Percentiles rank a stretch among this genome's conserved stretches.
Conservation (phyloP, 2,113 vertebrate genomes). For the Protomyctophum bolini region DNA sequence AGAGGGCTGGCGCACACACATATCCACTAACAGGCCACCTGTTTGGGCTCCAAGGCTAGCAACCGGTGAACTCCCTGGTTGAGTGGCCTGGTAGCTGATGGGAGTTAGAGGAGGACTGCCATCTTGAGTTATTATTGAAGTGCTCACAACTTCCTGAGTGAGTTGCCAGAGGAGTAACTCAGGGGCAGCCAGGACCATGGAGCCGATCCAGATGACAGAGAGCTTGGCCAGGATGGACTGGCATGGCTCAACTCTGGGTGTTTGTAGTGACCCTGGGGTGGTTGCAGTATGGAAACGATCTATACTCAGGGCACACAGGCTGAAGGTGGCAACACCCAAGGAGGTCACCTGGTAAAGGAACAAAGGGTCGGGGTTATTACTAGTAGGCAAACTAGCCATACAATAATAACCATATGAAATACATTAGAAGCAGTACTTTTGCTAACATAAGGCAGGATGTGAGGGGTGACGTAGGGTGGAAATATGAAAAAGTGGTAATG, state of each 20-base stretch:
- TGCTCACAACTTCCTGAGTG: constrained; percentile 69
- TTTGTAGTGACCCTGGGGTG: constrained; percentile 76
- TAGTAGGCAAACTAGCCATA: too few species aligned
- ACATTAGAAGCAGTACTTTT: too few species aligned
- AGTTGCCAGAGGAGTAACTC: constrained; percentile 93
- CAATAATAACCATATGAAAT: too few species aligned
- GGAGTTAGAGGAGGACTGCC: constrained; percentile 7
- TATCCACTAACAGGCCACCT: constrained; percentile 65
- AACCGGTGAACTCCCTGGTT: constrained; percentile 10
- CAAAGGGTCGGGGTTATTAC: too few species aligned
- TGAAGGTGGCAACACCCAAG: constrained; percentile 93
- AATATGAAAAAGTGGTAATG: too few species aligned
- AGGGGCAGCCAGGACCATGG: constrained; percentile 87
- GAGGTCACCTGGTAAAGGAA: constrained; percentile 85
- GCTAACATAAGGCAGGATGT: too few species aligned
- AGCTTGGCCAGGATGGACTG: constrained; percentile 93
- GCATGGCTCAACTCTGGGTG: constrained; percentile 85
- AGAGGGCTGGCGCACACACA: constrained; percentile 84
- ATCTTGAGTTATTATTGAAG: not conserved
- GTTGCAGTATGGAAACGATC: constrained; percentile 92
- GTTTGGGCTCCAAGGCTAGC: not conserved
- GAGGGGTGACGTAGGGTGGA: too few species aligned
- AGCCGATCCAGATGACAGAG: constrained; percentile 93
- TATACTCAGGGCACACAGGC: constrained; percentile 93
- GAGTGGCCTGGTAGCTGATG: constrained; percentile 14